Evolutionary conservation across 2,797 vertebrate species (phyloP).

Genomic region (Lepilemur ruficaudatus): DNA sequence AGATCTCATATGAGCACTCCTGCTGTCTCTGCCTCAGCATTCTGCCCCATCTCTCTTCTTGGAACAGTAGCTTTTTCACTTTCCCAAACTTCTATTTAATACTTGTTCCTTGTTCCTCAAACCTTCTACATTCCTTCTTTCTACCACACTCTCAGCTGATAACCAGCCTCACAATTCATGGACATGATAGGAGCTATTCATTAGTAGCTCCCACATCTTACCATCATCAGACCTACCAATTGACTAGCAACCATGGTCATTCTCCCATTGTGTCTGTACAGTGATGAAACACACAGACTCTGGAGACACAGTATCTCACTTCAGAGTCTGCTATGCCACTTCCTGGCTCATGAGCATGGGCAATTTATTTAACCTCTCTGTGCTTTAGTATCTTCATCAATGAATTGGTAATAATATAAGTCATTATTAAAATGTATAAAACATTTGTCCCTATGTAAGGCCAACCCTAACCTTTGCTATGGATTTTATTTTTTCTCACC

Average conservation of each 20-base stretch:
- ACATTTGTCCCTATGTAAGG: background rate
- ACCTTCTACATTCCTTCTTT: background rate
- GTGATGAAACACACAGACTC: background rate
- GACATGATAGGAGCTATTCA: background rate
- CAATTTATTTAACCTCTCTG: background rate
- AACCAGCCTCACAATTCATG: background rate
- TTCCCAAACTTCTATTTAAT: background rate
- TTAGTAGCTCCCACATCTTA: background rate
- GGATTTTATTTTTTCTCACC: background rate
- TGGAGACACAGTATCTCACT: background rate
- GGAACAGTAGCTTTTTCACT: background rate
- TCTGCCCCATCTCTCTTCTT: background rate
- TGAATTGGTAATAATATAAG: background rate
- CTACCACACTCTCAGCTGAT: background rate
- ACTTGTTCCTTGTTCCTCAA: background rate
- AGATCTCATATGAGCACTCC: background rate
- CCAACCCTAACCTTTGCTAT: background rate
- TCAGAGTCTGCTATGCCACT: background rate
- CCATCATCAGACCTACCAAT: background rate
- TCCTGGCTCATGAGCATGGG: background rate
- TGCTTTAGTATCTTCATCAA: background rate
- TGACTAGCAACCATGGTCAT: background rate
- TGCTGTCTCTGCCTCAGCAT: background rate
- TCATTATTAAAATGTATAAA: background rate
- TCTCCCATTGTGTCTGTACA: background rate